Conservation (phyloP, 2,888 invertebrate species). For the Lordiphosa fenestrarum region DNA sequence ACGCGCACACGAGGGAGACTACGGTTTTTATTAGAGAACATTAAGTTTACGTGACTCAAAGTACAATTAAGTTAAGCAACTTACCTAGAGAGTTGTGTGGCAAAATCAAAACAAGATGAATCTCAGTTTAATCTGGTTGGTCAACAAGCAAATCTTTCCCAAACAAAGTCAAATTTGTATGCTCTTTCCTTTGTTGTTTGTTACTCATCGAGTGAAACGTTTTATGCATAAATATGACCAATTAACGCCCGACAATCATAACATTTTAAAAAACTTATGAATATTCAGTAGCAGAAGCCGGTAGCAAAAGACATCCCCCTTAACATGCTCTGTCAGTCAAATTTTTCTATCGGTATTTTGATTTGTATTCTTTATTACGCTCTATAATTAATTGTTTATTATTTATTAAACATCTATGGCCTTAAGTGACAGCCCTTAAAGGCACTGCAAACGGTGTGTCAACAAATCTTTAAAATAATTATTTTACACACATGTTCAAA, state of each 20-base stretch:
- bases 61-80: constrained; percentile 7
- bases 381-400: no score
- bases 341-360: no score
- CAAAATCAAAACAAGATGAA: no score
- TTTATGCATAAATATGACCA: constrained; percentile 3
- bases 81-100: no score
- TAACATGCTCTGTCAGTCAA: not conserved
- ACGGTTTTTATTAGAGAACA: constrained; percentile 2
- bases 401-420: no score
- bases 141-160: no score
- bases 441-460: no score
- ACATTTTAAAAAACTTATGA: constrained; percentile 27
- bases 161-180: no score
- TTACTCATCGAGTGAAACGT: constrained; percentile 5
- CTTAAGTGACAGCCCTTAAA: not conserved
- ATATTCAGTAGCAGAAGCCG: constrained; percentile 43
- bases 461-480: not conserved
- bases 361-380: no score
- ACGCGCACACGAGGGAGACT: constrained; percentile 4
- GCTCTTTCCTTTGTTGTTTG: not conserved
- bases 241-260: constrained; percentile 5
- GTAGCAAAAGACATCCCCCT: constrained; percentile 18
- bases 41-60: constrained; percentile 9
- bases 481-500: constrained; percentile 1
- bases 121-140: no score